Evolutionary conservation across 2,113 vertebrate genomes (phyloP).

Genomic region (Malurus cyaneus): DNA sequence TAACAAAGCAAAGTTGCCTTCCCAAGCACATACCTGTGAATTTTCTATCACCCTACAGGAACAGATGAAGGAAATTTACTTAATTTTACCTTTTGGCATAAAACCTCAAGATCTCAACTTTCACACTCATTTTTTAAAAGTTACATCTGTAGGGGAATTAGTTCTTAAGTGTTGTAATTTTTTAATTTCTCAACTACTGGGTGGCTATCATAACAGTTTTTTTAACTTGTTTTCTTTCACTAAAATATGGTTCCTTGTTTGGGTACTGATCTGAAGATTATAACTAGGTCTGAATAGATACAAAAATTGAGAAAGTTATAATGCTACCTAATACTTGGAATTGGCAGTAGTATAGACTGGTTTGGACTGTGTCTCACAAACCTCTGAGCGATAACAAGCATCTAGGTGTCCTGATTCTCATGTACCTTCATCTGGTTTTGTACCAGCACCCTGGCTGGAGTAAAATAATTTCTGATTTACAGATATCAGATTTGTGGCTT

Average conservation of each 20-base stretch:
- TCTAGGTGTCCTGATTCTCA: neutral
- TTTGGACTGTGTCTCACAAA: neutral
- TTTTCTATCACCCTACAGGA: neutral
- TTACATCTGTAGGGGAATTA: conserved; percentile 18
- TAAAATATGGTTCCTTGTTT: neutral
- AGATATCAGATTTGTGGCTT: neutral
- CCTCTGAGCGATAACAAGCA: neutral
- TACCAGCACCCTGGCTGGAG: neutral
- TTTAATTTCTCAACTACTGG: conserved; percentile 42
- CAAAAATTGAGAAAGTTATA: neutral
- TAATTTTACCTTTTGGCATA: neutral
- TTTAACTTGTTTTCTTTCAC: neutral
- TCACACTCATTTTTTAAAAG: conserved; percentile 41
- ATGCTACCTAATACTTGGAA: neutral
- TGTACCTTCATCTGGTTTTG: neutral
- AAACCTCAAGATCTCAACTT: conserved; percentile 16
- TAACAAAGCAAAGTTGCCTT: neutral
- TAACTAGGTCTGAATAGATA: neutral
- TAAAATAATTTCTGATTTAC: neutral
- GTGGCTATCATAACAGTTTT: neutral
- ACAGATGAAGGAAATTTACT: neutral
- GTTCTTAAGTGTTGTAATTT: conserved; percentile 42
- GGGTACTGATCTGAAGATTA: neutral
- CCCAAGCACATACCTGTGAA: neutral
- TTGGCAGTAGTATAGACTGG: neutral